phyloP scores from a whole-genome alignment of 2,797 vertebrate genomes.

The Tragopan temminckii region DNA sequence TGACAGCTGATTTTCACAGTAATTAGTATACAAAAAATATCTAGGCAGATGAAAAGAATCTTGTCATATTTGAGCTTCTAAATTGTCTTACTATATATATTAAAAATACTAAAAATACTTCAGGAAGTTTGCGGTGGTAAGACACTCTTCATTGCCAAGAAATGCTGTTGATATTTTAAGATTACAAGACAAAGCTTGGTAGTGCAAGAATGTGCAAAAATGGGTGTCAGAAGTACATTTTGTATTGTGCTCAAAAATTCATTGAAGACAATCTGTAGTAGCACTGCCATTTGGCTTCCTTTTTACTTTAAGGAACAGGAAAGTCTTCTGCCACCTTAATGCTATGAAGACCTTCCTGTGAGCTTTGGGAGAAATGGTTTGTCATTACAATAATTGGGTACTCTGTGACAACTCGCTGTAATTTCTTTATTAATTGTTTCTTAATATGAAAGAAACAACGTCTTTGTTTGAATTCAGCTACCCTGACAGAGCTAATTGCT shows the following conservation, averaged over 20 bases:
- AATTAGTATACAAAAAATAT: background rate
- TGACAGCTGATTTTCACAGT: background rate
- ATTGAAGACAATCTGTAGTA: background rate
- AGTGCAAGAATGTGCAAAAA: background rate
- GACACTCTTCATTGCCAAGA: background rate
- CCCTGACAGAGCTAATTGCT: conserved; percentile 78
- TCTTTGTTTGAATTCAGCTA: conserved; percentile 68
- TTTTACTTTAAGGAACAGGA: background rate
- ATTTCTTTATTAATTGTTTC: conserved; percentile 79
- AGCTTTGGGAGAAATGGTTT: conserved; percentile 54
- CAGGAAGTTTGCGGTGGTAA: conserved; percentile 13
- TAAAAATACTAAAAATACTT: background rate
- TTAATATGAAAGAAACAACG: conserved; percentile 67
- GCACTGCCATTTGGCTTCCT: background rate
- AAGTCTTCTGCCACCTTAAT: background rate
- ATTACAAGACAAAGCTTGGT: background rate
- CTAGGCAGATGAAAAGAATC: conserved; percentile 7
- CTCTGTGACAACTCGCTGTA: conserved; percentile 66
- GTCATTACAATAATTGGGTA: conserved; percentile 72
- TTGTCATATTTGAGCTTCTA: background rate
- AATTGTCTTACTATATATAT: background rate
- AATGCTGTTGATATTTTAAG: background rate
- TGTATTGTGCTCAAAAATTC: background rate
- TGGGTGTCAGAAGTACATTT: background rate
- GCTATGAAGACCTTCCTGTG: conserved; percentile 52